Conservation (phyloP, 2,797 vertebrate genomes). For the Hydrophis major region DNA sequence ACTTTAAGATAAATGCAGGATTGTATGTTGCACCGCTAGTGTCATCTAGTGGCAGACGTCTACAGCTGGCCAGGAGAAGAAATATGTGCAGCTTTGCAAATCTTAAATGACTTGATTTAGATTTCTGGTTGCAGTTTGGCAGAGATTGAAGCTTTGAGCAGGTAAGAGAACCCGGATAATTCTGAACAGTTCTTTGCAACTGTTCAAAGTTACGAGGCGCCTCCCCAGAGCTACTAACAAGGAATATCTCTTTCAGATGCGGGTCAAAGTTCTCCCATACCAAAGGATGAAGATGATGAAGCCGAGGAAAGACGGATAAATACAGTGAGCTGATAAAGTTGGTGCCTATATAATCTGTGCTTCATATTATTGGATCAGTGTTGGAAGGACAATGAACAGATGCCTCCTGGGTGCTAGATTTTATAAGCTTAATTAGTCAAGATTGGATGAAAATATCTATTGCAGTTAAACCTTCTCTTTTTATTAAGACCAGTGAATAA, state of each 20-base stretch:
- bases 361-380: constrained; percentile 7
- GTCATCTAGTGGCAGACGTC: constrained; percentile 62
- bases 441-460: background rate
- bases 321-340: constrained; percentile 28
- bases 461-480: background rate
- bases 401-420: background rate
- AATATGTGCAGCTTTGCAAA: background rate
- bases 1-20: background rate
- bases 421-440: background rate
- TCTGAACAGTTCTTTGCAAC: background rate
- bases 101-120: background rate
- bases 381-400: background rate
- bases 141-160: background rate
- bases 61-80: constrained; percentile 18
- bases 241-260: constrained; percentile 24
- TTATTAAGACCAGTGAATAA: background rate
- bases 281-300: background rate
- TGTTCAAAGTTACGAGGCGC: background rate
- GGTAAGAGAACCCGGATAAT: background rate
- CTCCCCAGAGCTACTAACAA: rapidly evolving
- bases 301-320: background rate
- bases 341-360: background rate
- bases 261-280: background rate
- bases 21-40: constrained; percentile 48
- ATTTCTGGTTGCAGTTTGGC: background rate